Conservation (phyloP, 2,113 vertebrate genomes). For the Pomatorhinus ruficollis region DNA sequence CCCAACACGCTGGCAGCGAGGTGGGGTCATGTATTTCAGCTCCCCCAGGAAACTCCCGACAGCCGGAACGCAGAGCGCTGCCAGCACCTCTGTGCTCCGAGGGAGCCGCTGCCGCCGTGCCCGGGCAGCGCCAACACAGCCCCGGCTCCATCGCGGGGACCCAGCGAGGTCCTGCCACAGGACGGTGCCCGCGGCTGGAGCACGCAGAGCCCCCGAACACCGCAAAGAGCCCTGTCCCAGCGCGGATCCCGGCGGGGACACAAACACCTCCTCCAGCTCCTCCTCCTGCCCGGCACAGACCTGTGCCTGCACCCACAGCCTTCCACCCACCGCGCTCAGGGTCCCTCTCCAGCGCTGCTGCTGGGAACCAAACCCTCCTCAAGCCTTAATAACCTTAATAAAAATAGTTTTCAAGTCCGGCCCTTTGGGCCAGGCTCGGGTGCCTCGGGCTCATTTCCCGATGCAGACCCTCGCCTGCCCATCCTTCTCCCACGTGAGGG, state of each 20-base stretch:
- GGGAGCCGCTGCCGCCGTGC: not conserved
- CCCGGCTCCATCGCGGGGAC: not conserved
- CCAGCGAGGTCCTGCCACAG: not conserved
- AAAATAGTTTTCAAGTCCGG: no score
- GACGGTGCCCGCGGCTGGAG: not conserved
- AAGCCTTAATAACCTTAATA: no score
- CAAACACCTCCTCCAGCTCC: not conserved
- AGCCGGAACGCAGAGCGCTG: accelerated
- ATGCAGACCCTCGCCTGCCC: accelerated
- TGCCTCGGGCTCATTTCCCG: not conserved
- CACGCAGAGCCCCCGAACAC: not conserved
- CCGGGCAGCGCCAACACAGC: accelerated
- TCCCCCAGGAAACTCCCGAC: not conserved
- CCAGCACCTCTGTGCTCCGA: not conserved
- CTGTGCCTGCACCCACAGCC: accelerated
- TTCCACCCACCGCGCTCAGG: accelerated
- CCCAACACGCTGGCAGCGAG: not conserved
- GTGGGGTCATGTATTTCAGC: not conserved
- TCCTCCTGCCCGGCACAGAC: not conserved
- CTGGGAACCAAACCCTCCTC: not conserved
- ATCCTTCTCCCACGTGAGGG: not conserved
- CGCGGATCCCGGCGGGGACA: accelerated
- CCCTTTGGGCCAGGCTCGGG: not conserved
- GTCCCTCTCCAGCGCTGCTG: accelerated
- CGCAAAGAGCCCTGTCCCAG: not conserved